Evolutionary conservation across 2,888 invertebrate genomes (phyloP).

Genomic region (Eupithecia abbreviata): DNA sequence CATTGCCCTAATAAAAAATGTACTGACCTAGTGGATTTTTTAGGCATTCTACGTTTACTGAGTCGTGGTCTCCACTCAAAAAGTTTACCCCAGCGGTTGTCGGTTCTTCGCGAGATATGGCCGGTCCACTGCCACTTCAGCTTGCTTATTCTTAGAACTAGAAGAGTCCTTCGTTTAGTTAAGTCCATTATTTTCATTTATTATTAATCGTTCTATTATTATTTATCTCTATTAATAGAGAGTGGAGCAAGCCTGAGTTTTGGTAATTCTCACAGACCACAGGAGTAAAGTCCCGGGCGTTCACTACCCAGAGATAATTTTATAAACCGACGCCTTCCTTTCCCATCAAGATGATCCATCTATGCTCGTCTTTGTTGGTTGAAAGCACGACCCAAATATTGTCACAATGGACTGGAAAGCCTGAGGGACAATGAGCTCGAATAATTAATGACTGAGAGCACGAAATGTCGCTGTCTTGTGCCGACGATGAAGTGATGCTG

Average conservation of each 20-base stretch:
- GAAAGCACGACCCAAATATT: slow-evolving; percentile 81
- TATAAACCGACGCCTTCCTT: slow-evolving; percentile 53
- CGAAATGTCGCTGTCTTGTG: slow-evolving; percentile 76
- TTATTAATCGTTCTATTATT: too few relatives aligned
- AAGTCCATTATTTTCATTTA: too few relatives aligned
- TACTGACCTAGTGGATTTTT: too few relatives aligned
- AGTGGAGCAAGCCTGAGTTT: not conserved
- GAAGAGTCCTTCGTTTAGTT: too few relatives aligned
- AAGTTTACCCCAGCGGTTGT: too few relatives aligned
- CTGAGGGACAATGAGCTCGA: slow-evolving; percentile 77
- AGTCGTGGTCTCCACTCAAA: too few relatives aligned
- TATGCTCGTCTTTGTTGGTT: slow-evolving; percentile 74
- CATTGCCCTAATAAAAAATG: too few relatives aligned
- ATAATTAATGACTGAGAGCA: slow-evolving; percentile 82
- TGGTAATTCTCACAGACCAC: not conserved
- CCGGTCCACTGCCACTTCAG: too few relatives aligned
- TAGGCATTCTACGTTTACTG: too few relatives aligned
- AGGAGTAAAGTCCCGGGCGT: not conserved
- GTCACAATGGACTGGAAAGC: slow-evolving; percentile 78
- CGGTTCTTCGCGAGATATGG: too few relatives aligned
- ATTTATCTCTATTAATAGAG: too few relatives aligned
- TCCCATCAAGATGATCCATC: slow-evolving; percentile 76
- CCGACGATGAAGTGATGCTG: slow-evolving; percentile 60
- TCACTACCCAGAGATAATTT: slow-evolving; percentile 17
- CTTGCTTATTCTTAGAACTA: too few relatives aligned